Evolutionary conservation across 2,888 invertebrate species (phyloP).

Genomic region (Argyra leucocephala): DNA sequence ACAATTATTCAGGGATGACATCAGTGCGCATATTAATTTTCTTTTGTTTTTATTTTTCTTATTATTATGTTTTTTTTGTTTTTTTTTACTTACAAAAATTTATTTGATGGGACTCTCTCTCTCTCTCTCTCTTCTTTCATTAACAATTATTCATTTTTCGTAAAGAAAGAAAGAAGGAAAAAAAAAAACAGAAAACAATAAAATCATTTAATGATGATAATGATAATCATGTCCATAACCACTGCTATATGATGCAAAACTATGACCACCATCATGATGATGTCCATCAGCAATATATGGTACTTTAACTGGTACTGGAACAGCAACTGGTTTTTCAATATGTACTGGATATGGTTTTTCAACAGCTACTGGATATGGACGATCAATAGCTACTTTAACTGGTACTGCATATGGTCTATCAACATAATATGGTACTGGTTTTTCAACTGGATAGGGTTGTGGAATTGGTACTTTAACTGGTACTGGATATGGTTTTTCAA

Average conservation of each 20-base stretch:
- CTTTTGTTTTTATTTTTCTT: background rate
- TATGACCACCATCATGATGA: slow-evolving; percentile 32
- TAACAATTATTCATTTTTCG: no score
- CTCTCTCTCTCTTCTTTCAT: no score
- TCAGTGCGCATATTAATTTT: background rate
- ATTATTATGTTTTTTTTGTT: no score
- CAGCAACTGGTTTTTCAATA: slow-evolving; percentile 32
- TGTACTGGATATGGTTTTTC: slow-evolving; percentile 36
- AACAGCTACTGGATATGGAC: slow-evolving; percentile 33
- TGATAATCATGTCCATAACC: slow-evolving; percentile 26
- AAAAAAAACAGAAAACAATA: background rate
- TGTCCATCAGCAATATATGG: slow-evolving; percentile 32
- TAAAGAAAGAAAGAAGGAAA: no score
- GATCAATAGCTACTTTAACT: slow-evolving; percentile 48
- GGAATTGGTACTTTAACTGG: slow-evolving; percentile 53
- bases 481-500: slow-evolving; percentile 56
- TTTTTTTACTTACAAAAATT: background rate
- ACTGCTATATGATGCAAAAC: slow-evolving; percentile 22
- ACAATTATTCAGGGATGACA: background rate
- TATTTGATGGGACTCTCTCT: background rate
- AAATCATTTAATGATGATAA: slow-evolving; percentile 8
- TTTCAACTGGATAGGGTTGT: slow-evolving; percentile 44
- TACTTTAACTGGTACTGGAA: slow-evolving; percentile 48
- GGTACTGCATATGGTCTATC: slow-evolving; percentile 45
- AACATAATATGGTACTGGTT: slow-evolving; percentile 49